Conservation (phyloP, 2,113 vertebrate genomes). For the Penelope pileata region DNA sequence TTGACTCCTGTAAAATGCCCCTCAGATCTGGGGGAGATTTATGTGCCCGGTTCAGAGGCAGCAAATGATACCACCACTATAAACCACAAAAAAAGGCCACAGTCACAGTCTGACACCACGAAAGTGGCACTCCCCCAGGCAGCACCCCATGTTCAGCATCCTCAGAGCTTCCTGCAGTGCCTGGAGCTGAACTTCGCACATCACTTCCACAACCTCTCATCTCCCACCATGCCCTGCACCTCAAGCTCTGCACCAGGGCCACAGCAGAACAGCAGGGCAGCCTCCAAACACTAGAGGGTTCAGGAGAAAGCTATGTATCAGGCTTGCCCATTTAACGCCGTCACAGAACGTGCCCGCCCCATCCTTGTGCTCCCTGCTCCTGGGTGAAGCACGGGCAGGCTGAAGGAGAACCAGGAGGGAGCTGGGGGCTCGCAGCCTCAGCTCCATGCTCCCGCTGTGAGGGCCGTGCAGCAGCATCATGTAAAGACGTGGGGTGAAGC, state of each 20-base stretch:
- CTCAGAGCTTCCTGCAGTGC: not conserved
- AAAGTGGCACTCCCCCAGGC: not conserved
- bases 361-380: not conserved
- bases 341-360: not conserved
- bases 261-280: not conserved
- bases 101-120: not conserved
- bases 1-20: not conserved
- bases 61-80: not conserved
- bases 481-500: not conserved
- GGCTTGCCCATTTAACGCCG: not conserved
- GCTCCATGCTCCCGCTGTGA: not conserved
- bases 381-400: not conserved
- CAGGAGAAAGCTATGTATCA: not conserved
- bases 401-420: accelerated
- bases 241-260: not conserved
- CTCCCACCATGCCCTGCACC: not conserved
- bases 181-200: not conserved
- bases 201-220: not conserved
- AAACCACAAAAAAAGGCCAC: not conserved
- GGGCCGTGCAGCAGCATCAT: accelerated
- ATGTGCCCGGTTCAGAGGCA: not conserved
- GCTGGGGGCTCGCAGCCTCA: not conserved
- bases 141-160: not conserved
- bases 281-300: not conserved
- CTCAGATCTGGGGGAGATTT: not conserved